Conservation (phyloP, 35 echinoderm and acorn worm species). For the Lytechinus pictus region DNA sequence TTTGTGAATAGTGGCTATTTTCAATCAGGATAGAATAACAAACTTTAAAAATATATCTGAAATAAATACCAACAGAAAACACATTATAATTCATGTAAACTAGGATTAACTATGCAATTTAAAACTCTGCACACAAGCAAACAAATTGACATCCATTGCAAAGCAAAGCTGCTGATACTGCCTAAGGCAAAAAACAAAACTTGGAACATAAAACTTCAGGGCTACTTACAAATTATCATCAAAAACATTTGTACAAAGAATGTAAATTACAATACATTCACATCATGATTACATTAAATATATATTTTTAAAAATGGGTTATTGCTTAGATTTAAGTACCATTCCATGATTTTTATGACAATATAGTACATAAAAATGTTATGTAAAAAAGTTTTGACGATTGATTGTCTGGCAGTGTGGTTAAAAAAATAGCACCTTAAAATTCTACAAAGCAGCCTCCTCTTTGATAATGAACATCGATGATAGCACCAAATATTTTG, state of each 20-base stretch:
- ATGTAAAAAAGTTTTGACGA: not conserved
- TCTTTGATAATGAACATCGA: not conserved
- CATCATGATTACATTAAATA: not conserved
- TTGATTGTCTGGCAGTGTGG: not conserved
- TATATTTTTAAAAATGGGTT: not conserved
- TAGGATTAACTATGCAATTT: not conserved
- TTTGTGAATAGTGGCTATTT: not conserved
- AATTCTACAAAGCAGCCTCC: not conserved
- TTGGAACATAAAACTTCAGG: not conserved
- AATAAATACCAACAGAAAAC: not conserved
- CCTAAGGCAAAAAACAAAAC: not conserved
- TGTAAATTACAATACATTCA: not conserved
- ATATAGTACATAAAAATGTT: too few species aligned
- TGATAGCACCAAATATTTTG: not conserved
- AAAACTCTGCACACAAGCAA: not conserved
- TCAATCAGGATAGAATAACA: not conserved
- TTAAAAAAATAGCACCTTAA: not conserved
- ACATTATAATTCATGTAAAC: not conserved
- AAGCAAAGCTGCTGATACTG: not conserved
- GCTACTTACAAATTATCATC: not conserved
- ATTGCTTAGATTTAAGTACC: not conserved
- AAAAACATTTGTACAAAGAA: not conserved
- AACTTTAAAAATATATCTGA: not conserved
- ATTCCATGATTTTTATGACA: not conserved
- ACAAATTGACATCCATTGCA: not conserved